Conservation (phyloP, 2,797 vertebrate genomes). For the Enteromius unitaeniatus region DNA sequence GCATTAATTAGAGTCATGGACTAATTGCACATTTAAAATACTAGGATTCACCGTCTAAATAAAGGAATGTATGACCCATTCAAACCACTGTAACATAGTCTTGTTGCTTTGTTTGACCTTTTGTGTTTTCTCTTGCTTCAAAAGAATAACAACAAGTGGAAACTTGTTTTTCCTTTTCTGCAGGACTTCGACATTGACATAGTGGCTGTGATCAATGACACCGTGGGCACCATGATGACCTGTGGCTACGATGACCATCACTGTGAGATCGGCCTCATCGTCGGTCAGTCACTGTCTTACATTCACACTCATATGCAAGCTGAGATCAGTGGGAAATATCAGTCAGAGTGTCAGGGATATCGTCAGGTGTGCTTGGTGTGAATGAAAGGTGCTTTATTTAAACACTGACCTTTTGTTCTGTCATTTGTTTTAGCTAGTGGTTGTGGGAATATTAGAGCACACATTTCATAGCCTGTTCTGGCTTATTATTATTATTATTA, state of each 20-base stretch:
- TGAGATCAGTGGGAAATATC: neutral
- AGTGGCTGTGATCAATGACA: slow-evolving; percentile 93
- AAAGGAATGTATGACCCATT: too few species aligned
- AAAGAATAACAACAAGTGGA: neutral
- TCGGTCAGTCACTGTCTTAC: slow-evolving; percentile 80
- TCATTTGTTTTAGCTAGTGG: neutral
- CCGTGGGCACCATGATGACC: slow-evolving; percentile 98
- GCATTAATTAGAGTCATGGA: too few species aligned
- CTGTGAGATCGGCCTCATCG: slow-evolving; percentile 95
- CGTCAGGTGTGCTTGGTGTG: neutral
- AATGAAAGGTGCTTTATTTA: neutral
- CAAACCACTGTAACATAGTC: too few species aligned
- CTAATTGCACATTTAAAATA: too few species aligned
- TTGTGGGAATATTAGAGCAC: neutral
- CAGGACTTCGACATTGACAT: slow-evolving; percentile 97
- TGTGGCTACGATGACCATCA: slow-evolving; percentile 94
- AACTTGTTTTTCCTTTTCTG: slow-evolving; percentile 25
- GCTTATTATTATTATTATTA: neutral
- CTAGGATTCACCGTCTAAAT: too few species aligned
- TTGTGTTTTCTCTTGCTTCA: neutral
- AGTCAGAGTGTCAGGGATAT: neutral
- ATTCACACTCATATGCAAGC: neutral
- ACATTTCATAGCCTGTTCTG: neutral
- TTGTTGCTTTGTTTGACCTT: neutral
- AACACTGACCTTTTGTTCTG: neutral